Evolutionary conservation across 2,888 invertebrate species (phyloP).

Genomic region (Gerosis bhagava): DNA sequence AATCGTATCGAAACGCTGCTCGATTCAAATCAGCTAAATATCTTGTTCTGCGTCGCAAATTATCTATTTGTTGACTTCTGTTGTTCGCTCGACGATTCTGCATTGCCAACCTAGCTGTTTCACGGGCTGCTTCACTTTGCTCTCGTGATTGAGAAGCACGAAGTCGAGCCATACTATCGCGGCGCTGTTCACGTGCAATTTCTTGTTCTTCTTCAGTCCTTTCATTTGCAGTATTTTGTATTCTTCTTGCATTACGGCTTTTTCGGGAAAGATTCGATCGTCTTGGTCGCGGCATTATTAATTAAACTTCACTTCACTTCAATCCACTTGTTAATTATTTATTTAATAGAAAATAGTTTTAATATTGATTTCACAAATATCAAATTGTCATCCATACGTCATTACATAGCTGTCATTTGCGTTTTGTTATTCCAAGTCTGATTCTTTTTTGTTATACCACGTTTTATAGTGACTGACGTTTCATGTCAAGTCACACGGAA

Average conservation of each 20-base stretch:
- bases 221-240: slow-evolving; percentile 1
- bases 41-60: slow-evolving; percentile 38
- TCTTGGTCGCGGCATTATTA: slow-evolving; percentile 6
- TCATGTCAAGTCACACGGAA: background rate
- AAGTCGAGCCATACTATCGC: slow-evolving; percentile 37
- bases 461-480: too few relatives aligned
- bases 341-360: too few relatives aligned
- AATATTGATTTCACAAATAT: too few relatives aligned
- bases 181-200: slow-evolving; percentile 27
- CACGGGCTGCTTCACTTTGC: slow-evolving; percentile 42
- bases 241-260: slow-evolving; percentile 4
- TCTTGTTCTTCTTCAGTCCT: background rate
- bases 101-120: slow-evolving; percentile 43
- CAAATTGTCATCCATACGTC: too few relatives aligned
- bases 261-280: slow-evolving; percentile 2
- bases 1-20: slow-evolving; percentile 34
- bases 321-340: background rate
- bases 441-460: too few relatives aligned
- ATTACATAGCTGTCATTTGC: too few relatives aligned
- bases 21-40: slow-evolving; percentile 46
- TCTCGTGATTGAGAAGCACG: slow-evolving; percentile 41
- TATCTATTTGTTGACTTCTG: slow-evolving; percentile 39
- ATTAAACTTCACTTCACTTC: slow-evolving; percentile 8
- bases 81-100: slow-evolving; percentile 39
- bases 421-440: background rate